Base-by-base conservation (phyloP, 1,140 invertebrate genomes). In the Rhysida immarginata region DNA sequence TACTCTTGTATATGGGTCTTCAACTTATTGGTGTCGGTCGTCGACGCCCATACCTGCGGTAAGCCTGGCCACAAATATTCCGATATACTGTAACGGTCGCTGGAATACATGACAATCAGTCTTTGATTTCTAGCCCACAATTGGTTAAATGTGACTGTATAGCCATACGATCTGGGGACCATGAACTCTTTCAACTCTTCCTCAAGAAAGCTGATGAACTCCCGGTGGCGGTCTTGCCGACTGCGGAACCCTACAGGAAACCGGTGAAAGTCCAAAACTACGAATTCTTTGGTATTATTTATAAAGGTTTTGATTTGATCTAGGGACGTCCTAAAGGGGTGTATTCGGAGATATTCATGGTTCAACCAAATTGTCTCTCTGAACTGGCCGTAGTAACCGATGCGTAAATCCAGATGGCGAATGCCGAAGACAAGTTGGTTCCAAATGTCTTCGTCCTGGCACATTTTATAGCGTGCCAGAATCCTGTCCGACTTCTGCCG, bases 321-420 rank as follows among this genome's bases (percentile, higher is more conserved):
- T 11, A 85, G 67, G 1, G 84, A 64, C 1, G 76, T 74, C 5
- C 75, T 65, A n/a, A 85, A 66, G 42, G 79, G 80, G 51, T 75
- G 75, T 48, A 84, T 74, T 61, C 77, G 72, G 29, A 82, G 74
- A 58, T 81, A 65, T 59, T 82, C 82, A 62, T 85, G 82, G 66
- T 84, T 84, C 23, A 85, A 68, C 63, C 63, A 66, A 56, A 65
- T 65, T 41, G 59, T 62, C 2, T 66, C 64, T 0, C 26, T 58
- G 1, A n/a, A n/a, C n/a, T 49, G 25, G 23, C 14, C 18, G 43
- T 55, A 50, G 23, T 44, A 55, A 2, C 23, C 53, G 3, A 55
- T 26, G 11, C 53, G 11, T 2, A 55, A 21, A 48, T 55, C 53
- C n/a, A 55, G 46, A 8, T 11, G 23, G 5, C 53, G 53, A 21